phyloP scores from a whole-genome alignment of 2,113 vertebrate species.

The Saccopteryx leptura region DNA sequence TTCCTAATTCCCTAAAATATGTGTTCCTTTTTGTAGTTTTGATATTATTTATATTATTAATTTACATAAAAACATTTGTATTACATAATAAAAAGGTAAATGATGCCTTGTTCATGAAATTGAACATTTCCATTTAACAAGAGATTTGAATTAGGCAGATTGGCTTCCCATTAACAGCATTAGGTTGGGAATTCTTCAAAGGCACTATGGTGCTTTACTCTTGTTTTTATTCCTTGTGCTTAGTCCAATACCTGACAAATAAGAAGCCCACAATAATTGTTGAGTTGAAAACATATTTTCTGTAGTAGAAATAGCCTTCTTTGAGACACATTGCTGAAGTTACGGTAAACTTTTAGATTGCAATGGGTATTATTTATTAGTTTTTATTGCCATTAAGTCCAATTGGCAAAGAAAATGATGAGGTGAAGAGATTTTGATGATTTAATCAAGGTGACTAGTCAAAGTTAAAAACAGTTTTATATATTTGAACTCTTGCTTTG shows the following conservation, averaged over 20 bases:
- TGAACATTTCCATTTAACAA: not conserved
- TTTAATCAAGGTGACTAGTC: not conserved
- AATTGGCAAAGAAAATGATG: not conserved
- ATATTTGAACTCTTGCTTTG: not conserved
- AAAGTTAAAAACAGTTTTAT: not conserved
- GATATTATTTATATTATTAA: not conserved
- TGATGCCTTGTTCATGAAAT: not conserved
- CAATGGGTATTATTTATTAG: not conserved
- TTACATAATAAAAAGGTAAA: constrained; percentile 1
- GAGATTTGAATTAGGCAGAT: not conserved
- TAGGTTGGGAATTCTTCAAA: not conserved
- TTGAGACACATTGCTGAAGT: not conserved
- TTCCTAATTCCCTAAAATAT: not conserved
- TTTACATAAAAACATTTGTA: not conserved
- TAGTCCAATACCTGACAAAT: not conserved
- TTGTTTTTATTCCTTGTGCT: not conserved
- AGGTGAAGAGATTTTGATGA: not conserved
- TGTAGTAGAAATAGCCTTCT: not conserved
- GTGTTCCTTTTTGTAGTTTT: not conserved
- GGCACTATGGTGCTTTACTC: not conserved
- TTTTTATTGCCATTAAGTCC: not conserved
- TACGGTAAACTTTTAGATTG: not conserved
- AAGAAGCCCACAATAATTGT: not conserved
- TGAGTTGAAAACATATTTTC: constrained; percentile 10
- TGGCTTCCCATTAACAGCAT: not conserved